Percentiles rank a stretch among this genome's conserved stretches.
Conservation (phyloP, 2,113 vertebrate species). For the Chionis minor region DNA sequence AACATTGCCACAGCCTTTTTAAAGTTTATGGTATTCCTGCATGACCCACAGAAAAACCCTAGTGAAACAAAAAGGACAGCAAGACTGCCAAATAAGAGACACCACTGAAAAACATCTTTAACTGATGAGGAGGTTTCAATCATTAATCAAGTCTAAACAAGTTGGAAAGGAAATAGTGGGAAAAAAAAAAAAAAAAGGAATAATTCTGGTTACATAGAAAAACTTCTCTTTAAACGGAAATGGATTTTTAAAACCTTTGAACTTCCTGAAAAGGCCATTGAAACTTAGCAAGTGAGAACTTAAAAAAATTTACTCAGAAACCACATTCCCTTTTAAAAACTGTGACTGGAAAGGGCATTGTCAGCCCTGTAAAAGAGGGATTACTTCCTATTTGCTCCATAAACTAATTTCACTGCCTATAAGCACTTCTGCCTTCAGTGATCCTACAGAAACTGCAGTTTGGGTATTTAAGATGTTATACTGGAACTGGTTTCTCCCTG, state of each 20-base stretch:
- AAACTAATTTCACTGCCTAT: background rate
- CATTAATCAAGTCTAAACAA: background rate
- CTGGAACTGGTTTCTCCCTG: background rate
- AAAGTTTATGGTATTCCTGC: background rate
- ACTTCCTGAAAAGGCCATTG: background rate
- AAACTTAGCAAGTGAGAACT: background rate
- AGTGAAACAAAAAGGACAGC: background rate
- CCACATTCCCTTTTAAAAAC: background rate
- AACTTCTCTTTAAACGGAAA: background rate
- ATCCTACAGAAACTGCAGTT: background rate
- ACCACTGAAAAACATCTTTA: background rate
- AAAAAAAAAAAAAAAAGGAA: background rate
- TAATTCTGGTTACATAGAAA: background rate
- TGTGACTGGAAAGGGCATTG: background rate
- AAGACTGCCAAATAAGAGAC: background rate
- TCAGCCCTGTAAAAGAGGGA: background rate
- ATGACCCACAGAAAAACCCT: background rate
- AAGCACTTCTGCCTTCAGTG: background rate
- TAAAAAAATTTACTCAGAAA: background rate
- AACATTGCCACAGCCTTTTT: background rate
- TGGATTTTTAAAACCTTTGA: background rate
- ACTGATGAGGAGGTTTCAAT: background rate
- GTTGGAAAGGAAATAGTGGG: background rate
- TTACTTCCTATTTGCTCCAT: background rate
- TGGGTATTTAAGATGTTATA: background rate